Evolutionary conservation across 2,888 invertebrate species (phyloP), one percentile per base, ranked within the genome.

Genomic region (Tenthredo mesomela): DNA sequence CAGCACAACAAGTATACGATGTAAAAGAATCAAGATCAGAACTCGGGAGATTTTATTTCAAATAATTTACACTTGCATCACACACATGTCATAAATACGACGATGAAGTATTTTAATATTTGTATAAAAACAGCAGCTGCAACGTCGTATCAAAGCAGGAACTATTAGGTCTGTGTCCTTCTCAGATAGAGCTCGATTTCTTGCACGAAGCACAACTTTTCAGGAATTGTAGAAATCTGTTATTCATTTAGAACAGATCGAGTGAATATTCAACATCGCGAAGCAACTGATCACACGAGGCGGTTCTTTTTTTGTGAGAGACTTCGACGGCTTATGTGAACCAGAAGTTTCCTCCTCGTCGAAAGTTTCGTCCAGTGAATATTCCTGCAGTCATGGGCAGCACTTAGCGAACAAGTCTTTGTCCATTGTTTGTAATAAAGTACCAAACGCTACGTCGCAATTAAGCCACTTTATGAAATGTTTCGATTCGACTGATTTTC

Each of bases 181-280:
- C n/a, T 54, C 54, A 54, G 7, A n/a, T 7, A 7, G n/a, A 54
- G 54, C 50, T 50, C 18, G 18, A 50, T 50, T 50, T 18, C 18
- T 54, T n/a, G 7, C 54, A 54, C 54, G n/a, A 54, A 7, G 7
- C 54, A 54, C 54, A 7, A 54, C 7, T 54, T n/a, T 3, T n/a
- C n/a, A n/a, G 54, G 54, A n/a, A 54, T 54, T 87, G 54, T 54
- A n/a, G 54, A 54, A 54, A 54, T 7, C n/a, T n/a, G 54, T 54
- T 54, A n/a, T 54, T n/a, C n/a, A 7, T 54, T 50, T 1, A 6
- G 50, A 5, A 18, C 50, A 50, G 50, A 50, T 50, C 18, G 18
- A 50, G 50, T 50, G 50, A n/a, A 50, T 50, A 50, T n/a, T 6
- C n/a, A n/a, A n/a, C 50, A 18, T 18, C 50, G 5, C 50, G 50